Percentiles rank a stretch among this genome's conserved stretches.
These are phyloP conservation scores for Phortica magna DNA, from an alignment of 2,888 invertebrate genomes.

Conservation along the genomic window DNA sequence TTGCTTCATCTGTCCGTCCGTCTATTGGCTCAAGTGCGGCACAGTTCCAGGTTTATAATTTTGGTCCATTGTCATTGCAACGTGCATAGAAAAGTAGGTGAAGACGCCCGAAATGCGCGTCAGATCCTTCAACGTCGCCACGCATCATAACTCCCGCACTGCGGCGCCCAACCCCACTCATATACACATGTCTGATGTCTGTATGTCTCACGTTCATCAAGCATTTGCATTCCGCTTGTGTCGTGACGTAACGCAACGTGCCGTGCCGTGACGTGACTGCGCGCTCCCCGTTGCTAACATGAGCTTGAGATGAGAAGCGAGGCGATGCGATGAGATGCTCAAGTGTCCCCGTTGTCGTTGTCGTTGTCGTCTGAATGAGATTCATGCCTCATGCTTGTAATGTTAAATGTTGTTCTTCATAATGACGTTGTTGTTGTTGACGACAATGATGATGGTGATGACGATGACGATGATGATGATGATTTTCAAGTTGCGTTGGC, in stretches of 20 bases:
- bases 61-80: neutral
- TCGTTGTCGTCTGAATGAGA: neutral
- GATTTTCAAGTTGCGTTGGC: constrained; percentile 61
- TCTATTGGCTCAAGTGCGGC: neutral
- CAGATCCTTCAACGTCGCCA: too few relatives aligned
- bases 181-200: too few relatives aligned
- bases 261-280: neutral
- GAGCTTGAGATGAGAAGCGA: too few relatives aligned
- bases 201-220: neutral
- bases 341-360: neutral
- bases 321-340: neutral
- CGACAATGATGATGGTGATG: constrained; percentile 37
- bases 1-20: too few relatives aligned
- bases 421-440: constrained; percentile 1
- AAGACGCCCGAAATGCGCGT: neutral
- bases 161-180: too few relatives aligned
- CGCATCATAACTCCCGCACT: too few relatives aligned
- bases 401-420: constrained; percentile 3
- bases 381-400: constrained; percentile 9
- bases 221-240: neutral
- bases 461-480: constrained; percentile 35
- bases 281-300: too few relatives aligned
- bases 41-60: too few relatives aligned
- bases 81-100: constrained; percentile 4
- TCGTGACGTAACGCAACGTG: neutral